A percentile compares a stretch with the other conserved stretches of the same genome.
These are phyloP conservation scores for Drosophila helvetica DNA, from an alignment of 2,888 invertebrate species.

Conservation along the genomic window DNA sequence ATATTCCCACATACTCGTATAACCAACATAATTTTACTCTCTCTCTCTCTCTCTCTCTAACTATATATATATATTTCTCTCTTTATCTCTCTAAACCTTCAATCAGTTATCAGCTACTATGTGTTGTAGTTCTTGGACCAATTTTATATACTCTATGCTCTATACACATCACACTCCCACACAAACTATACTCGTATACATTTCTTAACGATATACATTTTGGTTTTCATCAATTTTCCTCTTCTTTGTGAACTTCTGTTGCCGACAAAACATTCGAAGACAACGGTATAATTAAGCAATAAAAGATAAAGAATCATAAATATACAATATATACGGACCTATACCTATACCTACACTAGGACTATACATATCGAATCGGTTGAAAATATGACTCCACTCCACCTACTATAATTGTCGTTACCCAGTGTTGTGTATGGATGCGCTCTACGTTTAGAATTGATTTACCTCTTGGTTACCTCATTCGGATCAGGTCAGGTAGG, in stretches of 20 bases:
- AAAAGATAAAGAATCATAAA: conserved; percentile 45
- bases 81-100: conserved; percentile 34
- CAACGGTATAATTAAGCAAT: conserved; percentile 59
- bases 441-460: conserved; percentile 35
- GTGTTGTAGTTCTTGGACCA: conserved; percentile 72
- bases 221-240: conserved; percentile 28
- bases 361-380: conserved; percentile 24
- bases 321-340: conserved; percentile 35
- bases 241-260: conserved; percentile 37
- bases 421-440: conserved; percentile 56
- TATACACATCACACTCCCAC: conserved; percentile 6
- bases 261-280: conserved; percentile 26
- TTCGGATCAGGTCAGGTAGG: conserved; percentile 41
- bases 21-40: conserved; percentile 42
- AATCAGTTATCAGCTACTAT: conserved; percentile 56
- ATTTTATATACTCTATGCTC: conserved; percentile 29
- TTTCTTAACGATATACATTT: conserved; percentile 5
- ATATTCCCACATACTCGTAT: conserved; percentile 23
- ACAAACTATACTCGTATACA: not conserved
- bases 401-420: conserved; percentile 25
- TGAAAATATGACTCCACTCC: conserved; percentile 27
- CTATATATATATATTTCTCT: conserved; percentile 7
- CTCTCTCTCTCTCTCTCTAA: conserved; percentile 25
- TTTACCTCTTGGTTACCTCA: conserved; percentile 21
- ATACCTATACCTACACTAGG: conserved; percentile 29